Evolutionary conservation across 2,888 invertebrate species (phyloP), one percentile per base, ranked within the genome.

Genomic region (Ariolimax columbianus): DNA sequence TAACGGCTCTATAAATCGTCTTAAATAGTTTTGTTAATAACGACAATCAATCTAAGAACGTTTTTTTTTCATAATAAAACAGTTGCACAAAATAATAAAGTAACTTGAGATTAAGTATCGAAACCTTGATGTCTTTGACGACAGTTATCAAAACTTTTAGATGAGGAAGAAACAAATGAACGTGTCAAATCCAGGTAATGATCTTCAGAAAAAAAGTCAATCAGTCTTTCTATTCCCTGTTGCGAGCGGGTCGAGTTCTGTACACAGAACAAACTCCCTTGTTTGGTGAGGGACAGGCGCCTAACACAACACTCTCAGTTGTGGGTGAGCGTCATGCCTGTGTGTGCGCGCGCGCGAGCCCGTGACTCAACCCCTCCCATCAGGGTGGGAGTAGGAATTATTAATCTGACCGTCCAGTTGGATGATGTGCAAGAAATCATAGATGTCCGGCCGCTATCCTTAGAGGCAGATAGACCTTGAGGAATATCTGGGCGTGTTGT

Each of bases 291-390:
- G 43, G 81, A 51, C 26, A 36, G 73, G 36, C 51, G 75, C 30
- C 51, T 51, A 26, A 75, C 33, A 33, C 33, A 51, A 51, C 51
- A 51, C 75, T 75, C 51, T 33, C 51, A 3, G 47, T 3, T 33
- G 75, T 75, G 75, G 75, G 47, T 75, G 75, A 75, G 75, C 51
- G 75, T 19, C 51, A 33, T 30, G 51, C 51, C n/a, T 30, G 75
- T 33, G 51, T 19, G 75, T 19, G 51, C 9, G 75, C 36, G 36
- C 33, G 75, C 47, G 51, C 47, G 47, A 33, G 51, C 47, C 17
- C 30, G 73, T 75, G 75, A 75, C 51, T 75, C 75, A 75, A 75
- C 75, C 75, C 47, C 51, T 51, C 75, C 75, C 75, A 75, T 51
- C 14, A 75, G 75, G 75, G 23, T 33, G 19, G 3, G 51, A 75